A percentile compares a stretch with the other conserved stretches of the same genome.
These are phyloP conservation scores for Lophotriccus pileatus DNA, from an alignment of 2,797 vertebrate genomes.

Conservation along the genomic window DNA sequence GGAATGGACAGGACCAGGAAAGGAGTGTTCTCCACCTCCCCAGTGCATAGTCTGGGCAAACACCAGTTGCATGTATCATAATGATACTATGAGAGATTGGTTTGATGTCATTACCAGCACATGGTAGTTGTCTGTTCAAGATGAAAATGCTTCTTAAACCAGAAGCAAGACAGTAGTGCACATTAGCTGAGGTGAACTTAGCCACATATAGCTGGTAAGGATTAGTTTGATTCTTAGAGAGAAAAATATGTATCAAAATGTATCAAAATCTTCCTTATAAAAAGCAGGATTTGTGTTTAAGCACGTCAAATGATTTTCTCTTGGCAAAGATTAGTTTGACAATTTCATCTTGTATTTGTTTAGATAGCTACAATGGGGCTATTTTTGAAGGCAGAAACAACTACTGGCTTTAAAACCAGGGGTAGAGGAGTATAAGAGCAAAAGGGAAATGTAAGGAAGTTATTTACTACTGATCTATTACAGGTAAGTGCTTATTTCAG, in stretches of 20 bases:
- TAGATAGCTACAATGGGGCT: background rate
- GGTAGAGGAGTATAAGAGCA: background rate
- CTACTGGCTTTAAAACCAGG: background rate
- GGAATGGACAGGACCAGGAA: background rate
- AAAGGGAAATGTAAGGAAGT: background rate
- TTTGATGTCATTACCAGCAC: background rate
- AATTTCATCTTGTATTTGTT: background rate
- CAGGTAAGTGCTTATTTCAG: background rate
- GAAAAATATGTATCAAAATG: too few species aligned
- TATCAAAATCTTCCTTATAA: background rate
- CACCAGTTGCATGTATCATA: background rate
- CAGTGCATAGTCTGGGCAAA: background rate
- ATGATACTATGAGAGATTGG: background rate
- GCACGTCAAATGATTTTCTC: background rate
- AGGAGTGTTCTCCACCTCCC: background rate
- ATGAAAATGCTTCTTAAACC: background rate
- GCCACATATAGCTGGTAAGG: background rate
- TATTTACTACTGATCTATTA: background rate
- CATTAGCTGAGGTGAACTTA: background rate
- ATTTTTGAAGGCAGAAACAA: background rate
- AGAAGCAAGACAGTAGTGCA: background rate
- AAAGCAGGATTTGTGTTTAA: background rate
- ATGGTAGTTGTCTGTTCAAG: background rate
- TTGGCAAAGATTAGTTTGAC: background rate
- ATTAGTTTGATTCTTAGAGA: background rate